These are phyloP conservation scores for Corythoichthys intestinalis DNA, from an alignment of 2,113 vertebrate species.

Conservation along the genomic window DNA sequence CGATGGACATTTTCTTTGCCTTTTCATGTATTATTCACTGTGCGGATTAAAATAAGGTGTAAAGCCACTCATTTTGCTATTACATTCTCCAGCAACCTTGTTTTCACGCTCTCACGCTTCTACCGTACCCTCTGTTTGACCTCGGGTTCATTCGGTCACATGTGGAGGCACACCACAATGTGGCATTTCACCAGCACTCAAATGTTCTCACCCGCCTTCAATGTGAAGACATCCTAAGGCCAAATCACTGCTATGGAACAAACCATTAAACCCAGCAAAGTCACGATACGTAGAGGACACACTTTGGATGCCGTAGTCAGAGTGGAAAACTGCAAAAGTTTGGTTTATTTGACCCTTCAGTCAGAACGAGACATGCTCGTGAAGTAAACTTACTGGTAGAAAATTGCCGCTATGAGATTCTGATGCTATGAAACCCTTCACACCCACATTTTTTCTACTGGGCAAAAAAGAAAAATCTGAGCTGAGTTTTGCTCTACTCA, in stretches of 20 bases:
- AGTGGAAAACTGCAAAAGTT: neutral
- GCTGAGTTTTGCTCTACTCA: too few relatives aligned
- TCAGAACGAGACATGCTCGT: too few relatives aligned
- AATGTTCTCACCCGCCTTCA: constrained; percentile 35
- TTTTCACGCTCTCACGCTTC: constrained; percentile 37
- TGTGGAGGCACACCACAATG: constrained; percentile 20
- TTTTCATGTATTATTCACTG: constrained; percentile 64
- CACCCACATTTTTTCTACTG: too few relatives aligned
- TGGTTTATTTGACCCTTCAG: too few relatives aligned
- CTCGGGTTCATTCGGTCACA: constrained; percentile 33
- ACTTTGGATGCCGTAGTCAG: neutral
- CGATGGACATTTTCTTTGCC: constrained; percentile 28
- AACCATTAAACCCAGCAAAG: neutral
- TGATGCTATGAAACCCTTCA: too few relatives aligned
- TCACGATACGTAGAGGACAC: neutral
- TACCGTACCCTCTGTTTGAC: constrained; percentile 52
- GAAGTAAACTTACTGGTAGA: too few relatives aligned
- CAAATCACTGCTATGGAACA: constrained; percentile 22
- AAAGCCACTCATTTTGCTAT: constrained; percentile 41
- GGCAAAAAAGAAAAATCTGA: too few relatives aligned
- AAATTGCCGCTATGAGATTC: too few relatives aligned
- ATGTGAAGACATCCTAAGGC: constrained; percentile 35
- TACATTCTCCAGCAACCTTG: constrained; percentile 21
- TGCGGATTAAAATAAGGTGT: constrained; percentile 39
- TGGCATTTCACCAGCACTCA: constrained; percentile 36